Base-by-base conservation (phyloP, 2,797 vertebrate species). In the Micromesistius poutassou region DNA sequence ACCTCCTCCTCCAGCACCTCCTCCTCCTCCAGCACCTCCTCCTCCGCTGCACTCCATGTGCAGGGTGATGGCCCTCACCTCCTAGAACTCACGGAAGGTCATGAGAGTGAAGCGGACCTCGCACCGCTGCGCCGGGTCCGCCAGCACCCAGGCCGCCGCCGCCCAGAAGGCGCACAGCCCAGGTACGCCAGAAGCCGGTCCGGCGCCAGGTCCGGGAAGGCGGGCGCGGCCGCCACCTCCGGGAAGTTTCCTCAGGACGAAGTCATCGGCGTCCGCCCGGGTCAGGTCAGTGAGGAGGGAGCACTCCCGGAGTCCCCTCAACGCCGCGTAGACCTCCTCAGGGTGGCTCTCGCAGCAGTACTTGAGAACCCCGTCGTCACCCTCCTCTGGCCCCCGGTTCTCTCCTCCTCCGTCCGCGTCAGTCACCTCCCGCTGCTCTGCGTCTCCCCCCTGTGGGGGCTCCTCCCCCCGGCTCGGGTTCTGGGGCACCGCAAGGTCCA, bases 101-200 rank as follows among this genome's bases (percentile, higher is more conserved):
- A 98, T 98, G 42, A 97, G 94, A 2, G 95, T 93, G 74, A 98
- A 98, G 19, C 96, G 95, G 42, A 98, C 93, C 0, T 92, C 95
- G 0, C 72, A 89, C 92, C 94, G 91, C 30, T 86, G 91, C 2
- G 85, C 76, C 0, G 91, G 92, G 71, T 96, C 93, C 19, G 91
- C 94, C 42, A 86, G 85, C 7, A 98, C 84, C 97, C 97, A 98
- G 13, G 87, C 86, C 16, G 94, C 86, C 0, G 94, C 95, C 0
- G 95, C 96, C 81, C 93, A 89, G 80, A 97, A 95, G 19, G 95
- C 96, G 35, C 94, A 89, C 22, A 97, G 87, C 81, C 80, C 55
- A 98, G 87, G 46, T 95, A 93, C 13, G 87, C 90, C 3, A 95
- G 85, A 66, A 98, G 91, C 76, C 93, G 94, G 66, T 92, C 88